These are phyloP conservation scores for Cebus imitator DNA, from an alignment of 2,113 vertebrate genomes.

Conservation along the genomic window DNA sequence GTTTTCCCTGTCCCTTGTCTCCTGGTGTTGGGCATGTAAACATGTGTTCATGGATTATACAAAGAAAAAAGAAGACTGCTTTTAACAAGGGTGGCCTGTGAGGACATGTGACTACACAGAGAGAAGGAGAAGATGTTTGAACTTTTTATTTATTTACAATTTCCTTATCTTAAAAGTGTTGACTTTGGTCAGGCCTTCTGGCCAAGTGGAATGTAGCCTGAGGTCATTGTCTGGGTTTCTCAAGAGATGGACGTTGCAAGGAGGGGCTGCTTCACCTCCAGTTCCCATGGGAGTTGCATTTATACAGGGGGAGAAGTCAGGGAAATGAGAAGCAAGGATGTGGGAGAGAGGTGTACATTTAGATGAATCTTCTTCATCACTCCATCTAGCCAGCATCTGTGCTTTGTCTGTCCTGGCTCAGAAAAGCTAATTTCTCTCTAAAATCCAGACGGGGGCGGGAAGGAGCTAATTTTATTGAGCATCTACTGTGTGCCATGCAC, in stretches of 20 bases:
- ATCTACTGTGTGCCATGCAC: not conserved
- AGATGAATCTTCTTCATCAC: not conserved
- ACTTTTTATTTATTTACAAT: not conserved
- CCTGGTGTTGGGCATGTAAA: not conserved
- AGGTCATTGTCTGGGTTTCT: not conserved
- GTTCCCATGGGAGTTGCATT: not conserved
- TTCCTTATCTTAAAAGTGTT: not conserved
- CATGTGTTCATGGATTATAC: not conserved
- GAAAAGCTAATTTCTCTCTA: not conserved
- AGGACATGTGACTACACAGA: not conserved
- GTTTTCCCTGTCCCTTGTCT: not conserved
- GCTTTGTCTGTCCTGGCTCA: not conserved
- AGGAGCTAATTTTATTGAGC: not conserved
- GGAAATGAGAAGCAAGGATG: not conserved
- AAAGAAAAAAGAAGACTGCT: not conserved
- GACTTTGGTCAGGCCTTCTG: not conserved
- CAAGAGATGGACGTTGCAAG: not conserved
- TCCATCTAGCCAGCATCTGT: not conserved
- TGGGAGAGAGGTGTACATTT: not conserved
- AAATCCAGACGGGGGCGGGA: not conserved
- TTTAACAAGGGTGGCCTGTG: not conserved
- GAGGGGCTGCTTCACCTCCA: not conserved
- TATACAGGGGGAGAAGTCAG: not conserved
- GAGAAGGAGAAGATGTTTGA: not conserved
- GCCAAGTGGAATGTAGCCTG: not conserved